Base-by-base conservation (phyloP, 2,888 invertebrate species). In the Ochlodes sylvanus region DNA sequence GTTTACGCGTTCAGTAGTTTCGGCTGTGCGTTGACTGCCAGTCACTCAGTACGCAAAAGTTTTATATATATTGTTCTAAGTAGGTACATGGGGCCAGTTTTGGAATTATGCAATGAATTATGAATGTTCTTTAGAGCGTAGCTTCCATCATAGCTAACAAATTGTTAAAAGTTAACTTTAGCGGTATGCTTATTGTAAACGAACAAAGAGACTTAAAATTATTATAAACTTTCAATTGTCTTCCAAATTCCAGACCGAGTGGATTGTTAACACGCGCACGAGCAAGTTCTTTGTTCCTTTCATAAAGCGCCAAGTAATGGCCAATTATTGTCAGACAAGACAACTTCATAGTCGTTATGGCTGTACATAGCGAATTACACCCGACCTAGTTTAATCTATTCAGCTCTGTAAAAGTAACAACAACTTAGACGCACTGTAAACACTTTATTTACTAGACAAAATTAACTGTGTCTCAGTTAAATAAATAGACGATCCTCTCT, bases 181-280 rank as follows among this genome's bases (percentile, higher is more conserved):
- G 47, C 38, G 12, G 9, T 50, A 19, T 12, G 17, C 19, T 50
- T 19, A 50, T 10, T 50, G 44, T 2, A 19, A 50, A 50, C 19
- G 19, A 50, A 50, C 50, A 50, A 19, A 52, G 14, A 12, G 34
- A 14, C 3, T 50, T 62, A 62, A 52, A 32, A 62, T 52, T 47
- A 62, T 62, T 62, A 19, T 62, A 52, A 61, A 62, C 62, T 62
- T 52, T 27, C 52, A 52, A 38, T 47, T 62, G 50, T 62, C 19
- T 38, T 62, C 52, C 62, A 52, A 50, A 34, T 52, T 27, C 14
- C 38, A 38, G 9, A 32, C 32, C n/a, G 34, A 9, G 38, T 41
- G 4, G 50, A 41, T 41, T 21, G 52, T 41, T 19, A 21, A 54
- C 41, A 21, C 19, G 52, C n/a, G 62, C 62, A 21, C 7, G 38